Evolutionary conservation across 2,113 vertebrate genomes (phyloP).

Genomic region (Eira barbara): DNA sequence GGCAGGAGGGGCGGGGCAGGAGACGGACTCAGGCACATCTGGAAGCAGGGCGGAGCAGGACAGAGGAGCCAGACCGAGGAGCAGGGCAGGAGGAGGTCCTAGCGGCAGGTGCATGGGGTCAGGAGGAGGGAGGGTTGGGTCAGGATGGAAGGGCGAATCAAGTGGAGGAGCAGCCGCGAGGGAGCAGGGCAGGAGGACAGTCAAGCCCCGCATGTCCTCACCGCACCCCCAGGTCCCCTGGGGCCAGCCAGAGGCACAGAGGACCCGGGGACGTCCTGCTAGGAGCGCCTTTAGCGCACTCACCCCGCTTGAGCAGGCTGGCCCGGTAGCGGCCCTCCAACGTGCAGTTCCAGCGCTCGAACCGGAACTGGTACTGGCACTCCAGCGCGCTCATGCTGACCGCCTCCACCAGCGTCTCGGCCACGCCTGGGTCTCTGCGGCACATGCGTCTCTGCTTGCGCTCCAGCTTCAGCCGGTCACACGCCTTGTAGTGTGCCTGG

Average conservation of each 20-base stretch:
- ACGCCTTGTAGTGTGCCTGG: constrained; percentile 97
- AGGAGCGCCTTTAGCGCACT: neutral
- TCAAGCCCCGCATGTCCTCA: neutral
- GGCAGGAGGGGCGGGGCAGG: neutral
- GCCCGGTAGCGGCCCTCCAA: constrained; percentile 94
- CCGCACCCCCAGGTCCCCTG: neutral
- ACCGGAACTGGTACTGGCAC: constrained; percentile 98
- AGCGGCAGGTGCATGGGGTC: neutral
- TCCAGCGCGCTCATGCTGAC: constrained; percentile 97
- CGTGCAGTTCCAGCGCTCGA: constrained; percentile 99
- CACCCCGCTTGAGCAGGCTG: constrained; percentile 95
- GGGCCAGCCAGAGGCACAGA: neutral
- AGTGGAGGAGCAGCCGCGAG: neutral
- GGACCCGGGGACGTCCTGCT: fast-evolving
- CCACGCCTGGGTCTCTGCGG: constrained; percentile 95
- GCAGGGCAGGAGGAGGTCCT: neutral
- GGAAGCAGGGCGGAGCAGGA: neutral
- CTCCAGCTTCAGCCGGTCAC: constrained; percentile 97
- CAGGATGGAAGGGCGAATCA: neutral
- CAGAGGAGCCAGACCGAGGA: neutral
- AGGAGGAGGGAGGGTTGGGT: neutral
- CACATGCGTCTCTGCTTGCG: constrained; percentile 98
- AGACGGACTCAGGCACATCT: fast-evolving
- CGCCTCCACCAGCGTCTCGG: constrained; percentile 95
- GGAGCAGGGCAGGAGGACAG: neutral